Evolutionary conservation across 2,113 vertebrate genomes (phyloP).

Genomic region (Butorides virescens): DNA sequence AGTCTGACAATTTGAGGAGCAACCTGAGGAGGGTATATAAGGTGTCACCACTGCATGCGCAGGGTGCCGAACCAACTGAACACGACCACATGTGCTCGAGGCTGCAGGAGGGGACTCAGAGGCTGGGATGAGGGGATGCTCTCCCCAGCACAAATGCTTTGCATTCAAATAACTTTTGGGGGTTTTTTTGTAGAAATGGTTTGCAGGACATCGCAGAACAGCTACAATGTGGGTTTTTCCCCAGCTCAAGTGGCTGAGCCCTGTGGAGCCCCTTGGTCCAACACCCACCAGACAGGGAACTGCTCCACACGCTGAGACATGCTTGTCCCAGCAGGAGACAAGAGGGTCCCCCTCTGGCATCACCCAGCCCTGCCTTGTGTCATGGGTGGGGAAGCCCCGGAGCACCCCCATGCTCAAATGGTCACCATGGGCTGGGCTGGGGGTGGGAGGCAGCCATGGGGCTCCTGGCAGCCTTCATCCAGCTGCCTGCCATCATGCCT

Average conservation of each 20-base stretch:
- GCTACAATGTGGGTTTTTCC: not conserved
- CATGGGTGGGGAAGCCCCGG: not conserved
- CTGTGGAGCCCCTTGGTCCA: not conserved
- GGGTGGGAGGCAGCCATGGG: not conserved
- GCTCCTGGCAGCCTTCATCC: not conserved
- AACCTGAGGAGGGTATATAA: not conserved
- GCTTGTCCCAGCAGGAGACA: not conserved
- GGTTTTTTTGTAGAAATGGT: not conserved
- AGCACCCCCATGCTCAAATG: rapidly evolving
- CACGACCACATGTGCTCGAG: not conserved
- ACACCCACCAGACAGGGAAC: not conserved
- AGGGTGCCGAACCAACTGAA: not conserved
- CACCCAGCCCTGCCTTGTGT: not conserved
- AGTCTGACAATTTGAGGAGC: not conserved
- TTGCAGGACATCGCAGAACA: not conserved
- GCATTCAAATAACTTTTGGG: not conserved
- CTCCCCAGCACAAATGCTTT: not conserved
- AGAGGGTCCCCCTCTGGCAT: not conserved
- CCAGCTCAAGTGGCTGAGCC: not conserved
- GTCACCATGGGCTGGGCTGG: rapidly evolving
- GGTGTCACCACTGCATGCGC: rapidly evolving
- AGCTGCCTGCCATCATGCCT: not conserved
- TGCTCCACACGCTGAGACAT: not conserved
- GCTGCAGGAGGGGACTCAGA: rapidly evolving
- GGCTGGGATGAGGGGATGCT: not conserved